Evolutionary conservation across 2,113 vertebrate species (phyloP), one percentile per base, ranked within the genome.

Genomic region (Chelonoidis abingdonii): DNA sequence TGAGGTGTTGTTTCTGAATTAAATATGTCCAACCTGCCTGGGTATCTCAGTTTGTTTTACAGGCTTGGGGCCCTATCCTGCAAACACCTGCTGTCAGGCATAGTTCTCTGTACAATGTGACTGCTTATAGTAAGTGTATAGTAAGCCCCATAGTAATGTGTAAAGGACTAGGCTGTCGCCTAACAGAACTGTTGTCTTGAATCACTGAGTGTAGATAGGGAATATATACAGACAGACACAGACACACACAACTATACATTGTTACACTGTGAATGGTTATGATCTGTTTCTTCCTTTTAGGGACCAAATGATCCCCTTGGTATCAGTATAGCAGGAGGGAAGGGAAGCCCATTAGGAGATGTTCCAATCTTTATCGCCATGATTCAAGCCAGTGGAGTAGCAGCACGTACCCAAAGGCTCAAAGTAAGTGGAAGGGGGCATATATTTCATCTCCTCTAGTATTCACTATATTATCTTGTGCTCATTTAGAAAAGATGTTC

Each of bases 301-400:
- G 99, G 99, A 59, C 98, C 98, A 24, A 97, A 88, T 9, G 99
- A 99, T 97, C 99, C 99, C 2, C 98, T 99, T 72, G 99, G 99
- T 80, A 99, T 99, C 97, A 99, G 99, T 89, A 99, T 99, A 89
- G 99, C 99, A 1, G 99, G 99, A 91, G 99, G 99, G 82, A 99
- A 98, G 90, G 99, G 99, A 53, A 99, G 99, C 94, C 99, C 99
- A 1, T 89, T 99, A 86, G 99, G 99, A 25, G 99, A 99, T 96
- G 98, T 99, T 75, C 99, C 99, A 41, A 98, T 99, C 96, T 99
- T 99, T 97, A 99, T 99, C 4, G 99, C 99, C 27, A 99, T 99
- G 99, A 99, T 99, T 95, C 99, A 99, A 96, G 99, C 99, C 97
- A 99, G 98, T 0, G 99, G 99, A 14, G 98, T 99, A 57, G 99